Evolutionary conservation across 2,113 vertebrate species (phyloP), one percentile per base, ranked within the genome.

Genomic region (Panurus biarmicus): DNA sequence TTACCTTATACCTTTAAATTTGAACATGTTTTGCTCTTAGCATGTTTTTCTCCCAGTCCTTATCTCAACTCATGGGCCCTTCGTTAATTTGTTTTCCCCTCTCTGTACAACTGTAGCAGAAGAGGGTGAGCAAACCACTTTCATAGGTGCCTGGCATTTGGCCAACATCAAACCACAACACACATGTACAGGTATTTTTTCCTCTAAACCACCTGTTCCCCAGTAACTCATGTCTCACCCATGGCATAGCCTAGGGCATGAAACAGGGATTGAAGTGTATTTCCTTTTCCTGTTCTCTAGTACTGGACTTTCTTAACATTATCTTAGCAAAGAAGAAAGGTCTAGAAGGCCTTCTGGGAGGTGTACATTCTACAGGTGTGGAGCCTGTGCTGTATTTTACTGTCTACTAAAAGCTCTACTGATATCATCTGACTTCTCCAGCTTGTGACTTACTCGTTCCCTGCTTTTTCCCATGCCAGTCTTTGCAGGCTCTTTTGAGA

Each of bases 291-390:
- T 44, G 1, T 69, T 79, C 10, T 76, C 22, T 31, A 15, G 13
- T 51, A 21, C 12, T 72, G 36, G 36, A 53, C 36, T 7, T 76
- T 82, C 29, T n/a, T 50, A 22, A 42, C 11, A 33, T 15, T 72
- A 57, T 23, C 14, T 50, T 70, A 45, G 24, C 8, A 35, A 45
- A 83, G 7, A 44, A 44, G 15, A 54, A 62, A 56, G 6, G 25
- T 22, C 40, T 60, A 62, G 33, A 40, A 65, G 38, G 9, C 7
- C 3, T 62, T 79, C 35, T 76, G 19, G 11, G 58, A 83, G 11
- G 5, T 45, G 8, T 17, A 61, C 5, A 5, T 1, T 1, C 31
- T 38, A 61, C n/a, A 54, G 5, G 5, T 0, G 0, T 44, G 11
- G 14, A 79, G 13, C 8, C 57, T 1, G 1, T 72, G 15, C 17